Percentiles rank a stretch among this genome's conserved stretches.
Evolutionary conservation across 2,888 invertebrate species (phyloP).

Genomic region (Heteromurus nitidus): DNA sequence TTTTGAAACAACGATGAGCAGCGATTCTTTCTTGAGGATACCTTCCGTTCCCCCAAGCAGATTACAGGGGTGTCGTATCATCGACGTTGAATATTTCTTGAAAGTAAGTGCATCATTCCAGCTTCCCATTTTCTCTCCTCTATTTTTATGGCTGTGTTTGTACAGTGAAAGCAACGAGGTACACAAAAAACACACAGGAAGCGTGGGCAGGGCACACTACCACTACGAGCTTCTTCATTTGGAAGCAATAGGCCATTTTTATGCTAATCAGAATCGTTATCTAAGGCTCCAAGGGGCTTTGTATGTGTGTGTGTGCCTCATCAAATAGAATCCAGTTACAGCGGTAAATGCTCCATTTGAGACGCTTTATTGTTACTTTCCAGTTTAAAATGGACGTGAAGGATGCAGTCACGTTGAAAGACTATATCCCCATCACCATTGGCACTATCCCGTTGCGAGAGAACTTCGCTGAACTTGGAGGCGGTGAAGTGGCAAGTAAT

Average conservation of each 20-base stretch:
- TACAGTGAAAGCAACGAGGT: too few relatives aligned
- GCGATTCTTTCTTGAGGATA: slow-evolving; percentile 31
- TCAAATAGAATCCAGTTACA: too few relatives aligned
- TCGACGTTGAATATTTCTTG: slow-evolving; percentile 54
- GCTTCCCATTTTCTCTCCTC: not conserved
- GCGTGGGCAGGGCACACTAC: too few relatives aligned
- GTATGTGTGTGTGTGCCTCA: too few relatives aligned
- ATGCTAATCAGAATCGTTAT: too few relatives aligned
- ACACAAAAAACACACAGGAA: too few relatives aligned
- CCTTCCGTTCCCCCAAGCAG: slow-evolving; percentile 60
- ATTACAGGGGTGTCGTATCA: slow-evolving; percentile 59
- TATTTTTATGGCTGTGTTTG: too few relatives aligned
- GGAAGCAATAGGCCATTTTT: too few relatives aligned
- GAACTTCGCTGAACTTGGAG: slow-evolving; percentile 56
- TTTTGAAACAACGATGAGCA: slow-evolving; percentile 7
- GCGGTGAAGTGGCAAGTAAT: not conserved
- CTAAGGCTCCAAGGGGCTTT: too few relatives aligned
- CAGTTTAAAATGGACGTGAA: slow-evolving; percentile 66
- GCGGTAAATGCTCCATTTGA: too few relatives aligned
- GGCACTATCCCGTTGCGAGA: slow-evolving; percentile 63
- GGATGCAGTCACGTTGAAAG: slow-evolving; percentile 59
- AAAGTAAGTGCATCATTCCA: slow-evolving; percentile 47
- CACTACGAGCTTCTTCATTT: too few relatives aligned
- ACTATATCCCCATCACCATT: slow-evolving; percentile 45
- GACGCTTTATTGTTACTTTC: too few relatives aligned